Evolutionary conservation across 2,888 invertebrate species (phyloP).

Genomic region (Drosophila fulvimacula): DNA sequence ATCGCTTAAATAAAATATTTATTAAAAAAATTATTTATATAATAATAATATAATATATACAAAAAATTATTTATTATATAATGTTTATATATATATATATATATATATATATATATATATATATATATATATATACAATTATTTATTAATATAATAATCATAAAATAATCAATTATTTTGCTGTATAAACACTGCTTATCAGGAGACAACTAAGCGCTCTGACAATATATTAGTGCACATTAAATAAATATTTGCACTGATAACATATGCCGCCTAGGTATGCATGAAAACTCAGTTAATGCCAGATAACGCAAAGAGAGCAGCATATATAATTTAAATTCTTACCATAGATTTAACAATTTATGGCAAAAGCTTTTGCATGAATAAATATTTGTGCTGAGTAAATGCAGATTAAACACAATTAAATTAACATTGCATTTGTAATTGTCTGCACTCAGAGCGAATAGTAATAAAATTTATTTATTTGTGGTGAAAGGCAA

Average conservation of each 20-base stretch:
- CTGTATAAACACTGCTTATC: not conserved
- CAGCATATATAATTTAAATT: not conserved
- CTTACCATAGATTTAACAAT: not conserved
- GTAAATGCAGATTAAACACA: slow-evolving; percentile 40
- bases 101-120: too few species aligned
- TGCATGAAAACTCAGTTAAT: not conserved
- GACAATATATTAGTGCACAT: not conserved
- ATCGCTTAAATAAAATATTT: too few species aligned
- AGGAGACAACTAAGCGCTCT: not conserved
- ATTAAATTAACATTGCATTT: slow-evolving; percentile 61
- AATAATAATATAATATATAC: too few species aligned
- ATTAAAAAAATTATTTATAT: too few species aligned
- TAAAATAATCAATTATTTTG: not conserved
- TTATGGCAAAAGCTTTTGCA: not conserved
- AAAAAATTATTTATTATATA: too few species aligned
- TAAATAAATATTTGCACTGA: not conserved
- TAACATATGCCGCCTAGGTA: too few species aligned
- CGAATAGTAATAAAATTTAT: slow-evolving; percentile 58
- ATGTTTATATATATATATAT: too few species aligned
- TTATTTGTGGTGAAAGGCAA: slow-evolving; percentile 20
- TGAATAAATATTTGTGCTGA: slow-evolving; percentile 23
- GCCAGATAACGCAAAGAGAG: not conserved
- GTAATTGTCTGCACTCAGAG: slow-evolving; percentile 49
- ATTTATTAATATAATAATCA: not conserved
- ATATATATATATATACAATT: not conserved